Evolutionary conservation across 1,140 invertebrate genomes (phyloP), one percentile per base, ranked within the genome.

Genomic region (Drosophila kepulauana): DNA sequence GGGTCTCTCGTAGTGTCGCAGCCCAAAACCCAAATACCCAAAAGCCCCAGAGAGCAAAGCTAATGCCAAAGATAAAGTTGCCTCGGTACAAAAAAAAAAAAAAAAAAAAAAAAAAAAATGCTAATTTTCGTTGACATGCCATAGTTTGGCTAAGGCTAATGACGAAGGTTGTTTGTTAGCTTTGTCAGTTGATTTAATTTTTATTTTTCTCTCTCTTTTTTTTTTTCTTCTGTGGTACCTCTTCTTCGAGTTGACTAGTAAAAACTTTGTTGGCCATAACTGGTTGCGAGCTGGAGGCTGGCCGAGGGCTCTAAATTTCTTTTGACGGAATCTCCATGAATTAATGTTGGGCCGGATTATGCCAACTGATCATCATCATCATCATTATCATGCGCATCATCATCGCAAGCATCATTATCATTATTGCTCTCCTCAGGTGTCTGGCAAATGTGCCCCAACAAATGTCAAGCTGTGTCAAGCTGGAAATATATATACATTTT

Each of bases 101-200:
- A 79, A 79, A 78, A 80, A 38, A 13, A 20, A 45, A 10, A 65
- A 74, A 63, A 87, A 76, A 79, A 79, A 78, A 80, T 88, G 85
- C 85, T 88, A 88, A 88, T 88, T 88, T 88, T 81, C 75, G 85
- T 89, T 88, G 85, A 88, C 85, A 88, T 88, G 85, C 85, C 85
- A 85, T 88, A 88, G 85, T 88, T 88, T 88, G 85, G 85, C 85
- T 88, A 88, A 89, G 65, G 71, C 71, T 74, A 74, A 74, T 88
- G 85, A 88, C 78, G 85, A 88, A 88, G 85, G 81, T 88, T 88
- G 84, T 87, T 82, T 86, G 82, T 86, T 86, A 79, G 82, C 75
- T 86, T 75, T 81, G 82, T 86, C 81, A 85, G 81, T 85, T 86
- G 75, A 82, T 76, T 87, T 86, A 76, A 81, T 64, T 71, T 63